Evolutionary conservation across 2,113 vertebrate genomes (phyloP).

Genomic region (Crotalus tigris): DNA sequence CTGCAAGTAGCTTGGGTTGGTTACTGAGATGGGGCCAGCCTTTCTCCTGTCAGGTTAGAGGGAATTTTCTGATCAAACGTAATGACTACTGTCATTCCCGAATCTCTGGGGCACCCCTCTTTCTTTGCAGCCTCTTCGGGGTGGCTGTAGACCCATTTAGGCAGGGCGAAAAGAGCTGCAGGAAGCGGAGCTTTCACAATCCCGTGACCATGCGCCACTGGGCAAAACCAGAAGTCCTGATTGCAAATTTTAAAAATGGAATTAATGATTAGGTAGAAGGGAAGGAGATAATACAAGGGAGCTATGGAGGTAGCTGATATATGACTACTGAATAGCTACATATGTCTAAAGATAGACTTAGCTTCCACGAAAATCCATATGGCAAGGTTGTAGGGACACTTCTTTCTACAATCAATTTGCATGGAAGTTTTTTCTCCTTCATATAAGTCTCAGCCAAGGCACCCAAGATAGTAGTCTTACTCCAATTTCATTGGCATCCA

Average conservation of each 20-base stretch:
- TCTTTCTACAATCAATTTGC: background rate
- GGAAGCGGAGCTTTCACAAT: too few relatives aligned
- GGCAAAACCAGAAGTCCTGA: background rate
- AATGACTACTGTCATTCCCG: too few relatives aligned
- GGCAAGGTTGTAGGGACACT: background rate
- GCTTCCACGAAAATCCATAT: background rate
- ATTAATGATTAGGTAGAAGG: background rate
- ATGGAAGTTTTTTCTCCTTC: background rate
- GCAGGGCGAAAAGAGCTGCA: too few relatives aligned
- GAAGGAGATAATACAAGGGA: background rate
- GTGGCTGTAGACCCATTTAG: too few relatives aligned
- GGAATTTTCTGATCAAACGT: too few relatives aligned
- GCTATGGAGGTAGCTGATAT: background rate
- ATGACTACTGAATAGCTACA: background rate
- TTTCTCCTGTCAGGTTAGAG: too few relatives aligned
- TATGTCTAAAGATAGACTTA: background rate
- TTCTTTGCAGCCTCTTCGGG: too few relatives aligned
- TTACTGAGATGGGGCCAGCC: too few relatives aligned
- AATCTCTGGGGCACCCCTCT: too few relatives aligned
- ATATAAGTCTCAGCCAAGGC: background rate
- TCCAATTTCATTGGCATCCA: background rate
- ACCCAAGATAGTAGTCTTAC: background rate
- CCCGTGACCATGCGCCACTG: rapidly evolving
- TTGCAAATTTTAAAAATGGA: background rate
- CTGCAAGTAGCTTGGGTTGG: too few relatives aligned